A percentile compares a stretch with the other conserved stretches of the same genome.
Evolutionary conservation across 2,888 invertebrate genomes (phyloP).

Genomic region (Acanthococcus lagerstroemiae): DNA sequence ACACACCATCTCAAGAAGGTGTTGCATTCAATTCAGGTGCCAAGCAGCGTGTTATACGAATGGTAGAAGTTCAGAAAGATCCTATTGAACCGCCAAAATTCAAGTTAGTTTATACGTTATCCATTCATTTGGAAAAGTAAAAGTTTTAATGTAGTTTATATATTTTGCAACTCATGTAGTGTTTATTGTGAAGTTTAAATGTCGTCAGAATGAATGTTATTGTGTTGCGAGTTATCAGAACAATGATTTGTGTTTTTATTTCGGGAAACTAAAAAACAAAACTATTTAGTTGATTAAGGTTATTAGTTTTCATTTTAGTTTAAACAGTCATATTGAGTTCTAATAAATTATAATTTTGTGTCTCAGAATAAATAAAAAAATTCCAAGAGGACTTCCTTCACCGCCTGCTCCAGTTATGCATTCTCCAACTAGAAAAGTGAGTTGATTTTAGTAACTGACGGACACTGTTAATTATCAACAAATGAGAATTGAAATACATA

Average conservation of each 20-base stretch:
- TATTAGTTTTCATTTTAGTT: too few species aligned
- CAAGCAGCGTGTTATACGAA: conserved; percentile 92
- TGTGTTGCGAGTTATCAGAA: too few species aligned
- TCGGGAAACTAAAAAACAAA: background rate
- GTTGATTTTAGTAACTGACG: too few species aligned
- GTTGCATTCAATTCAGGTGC: conserved; percentile 89
- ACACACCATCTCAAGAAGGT: conserved; percentile 97
- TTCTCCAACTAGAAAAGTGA: conserved; percentile 85
- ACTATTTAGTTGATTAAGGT: too few species aligned
- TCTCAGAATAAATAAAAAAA: conserved; percentile 89
- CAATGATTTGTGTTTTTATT: too few species aligned
- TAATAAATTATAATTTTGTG: too few species aligned
- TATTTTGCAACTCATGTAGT: too few species aligned
- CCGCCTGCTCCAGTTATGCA: conserved; percentile 98
- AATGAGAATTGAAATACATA: too few species aligned
- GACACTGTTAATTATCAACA: too few species aligned
- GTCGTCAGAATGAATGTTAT: too few species aligned
- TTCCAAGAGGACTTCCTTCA: conserved; percentile 95
- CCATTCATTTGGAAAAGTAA: background rate
- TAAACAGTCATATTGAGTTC: too few species aligned
- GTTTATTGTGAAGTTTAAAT: too few species aligned
- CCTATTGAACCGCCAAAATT: conserved; percentile 99
- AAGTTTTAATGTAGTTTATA: background rate
- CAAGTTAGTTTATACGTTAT: conserved; percentile 46
- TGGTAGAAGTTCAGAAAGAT: conserved; percentile 87